phyloP scores from a whole-genome alignment of 2,797 vertebrate genomes.

The Smutsia temminckii region DNA sequence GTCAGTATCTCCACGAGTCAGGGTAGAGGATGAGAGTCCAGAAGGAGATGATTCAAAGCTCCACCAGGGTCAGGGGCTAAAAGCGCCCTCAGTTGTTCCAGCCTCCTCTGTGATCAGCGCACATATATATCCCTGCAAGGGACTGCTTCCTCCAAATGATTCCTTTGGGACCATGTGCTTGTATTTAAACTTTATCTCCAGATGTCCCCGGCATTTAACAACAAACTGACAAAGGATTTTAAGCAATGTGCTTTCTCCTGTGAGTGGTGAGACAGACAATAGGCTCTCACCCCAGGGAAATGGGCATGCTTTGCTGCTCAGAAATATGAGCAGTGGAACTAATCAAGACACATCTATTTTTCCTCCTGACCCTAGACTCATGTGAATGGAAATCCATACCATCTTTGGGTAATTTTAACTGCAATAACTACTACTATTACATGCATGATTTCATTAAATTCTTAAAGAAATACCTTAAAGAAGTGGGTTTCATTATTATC shows the following conservation, averaged over 20 bases:
- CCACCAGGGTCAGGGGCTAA: background rate
- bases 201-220: background rate
- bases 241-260: constrained; percentile 48
- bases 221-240: background rate
- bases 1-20: background rate
- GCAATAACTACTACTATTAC: background rate
- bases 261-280: background rate
- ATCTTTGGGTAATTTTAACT: background rate
- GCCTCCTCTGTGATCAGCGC: rapidly evolving
- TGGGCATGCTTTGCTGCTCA: rapidly evolving
- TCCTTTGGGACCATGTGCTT: background rate
- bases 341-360: background rate
- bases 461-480: background rate
- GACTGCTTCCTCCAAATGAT: background rate
- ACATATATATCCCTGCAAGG: background rate
- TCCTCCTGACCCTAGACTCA: background rate
- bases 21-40: background rate
- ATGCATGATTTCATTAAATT: background rate
- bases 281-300: background rate
- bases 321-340: background rate
- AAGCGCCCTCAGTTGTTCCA: rapidly evolving
- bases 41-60: background rate
- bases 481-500: background rate
- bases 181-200: background rate
- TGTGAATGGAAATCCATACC: background rate